Evolutionary conservation across 2,888 invertebrate genomes (phyloP).

Genomic region (Cantharis nigra): DNA sequence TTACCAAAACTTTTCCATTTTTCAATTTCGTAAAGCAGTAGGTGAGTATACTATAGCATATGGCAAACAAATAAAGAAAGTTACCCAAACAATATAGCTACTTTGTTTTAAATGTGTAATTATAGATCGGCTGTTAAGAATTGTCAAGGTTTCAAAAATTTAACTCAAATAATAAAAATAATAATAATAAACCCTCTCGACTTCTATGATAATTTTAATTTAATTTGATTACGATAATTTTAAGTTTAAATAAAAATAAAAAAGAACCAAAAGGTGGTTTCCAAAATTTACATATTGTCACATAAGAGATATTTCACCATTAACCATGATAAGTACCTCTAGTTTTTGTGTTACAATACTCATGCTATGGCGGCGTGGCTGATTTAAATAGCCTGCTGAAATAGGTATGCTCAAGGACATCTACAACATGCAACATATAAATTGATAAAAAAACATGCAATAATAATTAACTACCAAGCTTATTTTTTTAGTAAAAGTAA

Average conservation of each 20-base stretch:
- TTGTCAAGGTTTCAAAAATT: too few species aligned
- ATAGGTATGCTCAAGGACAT: constrained; percentile 56
- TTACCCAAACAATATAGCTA: background rate
- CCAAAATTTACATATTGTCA: too few species aligned
- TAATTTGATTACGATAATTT: too few species aligned
- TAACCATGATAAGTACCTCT: constrained; percentile 25
- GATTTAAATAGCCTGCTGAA: constrained; percentile 50
- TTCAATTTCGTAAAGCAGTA: too few species aligned
- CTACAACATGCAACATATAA: constrained; percentile 54
- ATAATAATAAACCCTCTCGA: too few species aligned
- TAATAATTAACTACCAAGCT: constrained; percentile 16
- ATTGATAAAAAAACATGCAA: constrained; percentile 37
- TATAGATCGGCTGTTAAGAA: too few species aligned
- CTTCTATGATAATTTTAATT: too few species aligned
- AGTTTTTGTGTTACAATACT: constrained; percentile 50
- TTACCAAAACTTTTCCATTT: background rate
- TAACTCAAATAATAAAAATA: too few species aligned
- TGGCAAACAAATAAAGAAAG: too few species aligned
- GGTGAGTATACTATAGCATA: too few species aligned
- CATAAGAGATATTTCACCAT: background rate
- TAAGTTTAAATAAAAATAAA: background rate
- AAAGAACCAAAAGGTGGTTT: too few species aligned
- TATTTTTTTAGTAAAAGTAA: constrained; percentile 1
- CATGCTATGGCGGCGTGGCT: constrained; percentile 58
- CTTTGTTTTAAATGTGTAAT: background rate